Base-by-base conservation (phyloP, 2,888 invertebrate species). In the Vesta saturnalis region DNA sequence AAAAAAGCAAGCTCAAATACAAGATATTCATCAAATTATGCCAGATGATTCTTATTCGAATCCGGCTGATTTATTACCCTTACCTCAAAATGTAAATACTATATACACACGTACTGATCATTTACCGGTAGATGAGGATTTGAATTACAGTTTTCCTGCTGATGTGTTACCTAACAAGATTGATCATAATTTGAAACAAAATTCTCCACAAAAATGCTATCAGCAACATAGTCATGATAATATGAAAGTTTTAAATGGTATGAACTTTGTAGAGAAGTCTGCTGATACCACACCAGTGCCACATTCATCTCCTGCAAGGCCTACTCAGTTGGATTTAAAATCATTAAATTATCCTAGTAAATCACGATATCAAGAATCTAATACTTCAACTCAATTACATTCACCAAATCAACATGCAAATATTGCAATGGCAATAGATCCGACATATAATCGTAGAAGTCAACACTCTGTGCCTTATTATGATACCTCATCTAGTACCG, bases 361-460 rank as follows among this genome's bases (percentile, higher is more conserved):
- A 70, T 81, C 82, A 14, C 76, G 82, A 43, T 81, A 78, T 74
- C 82, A 83, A 10, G 82, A 83, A 66, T 81, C 83, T 1, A 81
- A 82, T 67, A 56, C 68, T 16, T 74, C 71, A 64, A 77, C 78
- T 65, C 71, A 64, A 62, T 66, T 74, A 14, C 70, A 76, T 46
- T 73, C 79, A 15, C 77, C 80, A 22, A 76, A 80, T 59, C 85
- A 84, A 65, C 85, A 82, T 59, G 81, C 83, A 16, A 91, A 91
- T 76, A 90, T 91, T 60, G 91, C 91, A 0, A 88, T 89, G 78
- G 89, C 88, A 54, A 89, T 91, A 54, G 91, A 91, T 80, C 91
- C 91, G 0, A 91, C 91, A 0, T 91, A 89, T 76, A 81, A 85
- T 19, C 79, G 85, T 35, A 77, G 77, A 61, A 76, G 71, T 64